Conservation (phyloP, 1,140 invertebrate species). For the Drosophila rhopaloa region DNA sequence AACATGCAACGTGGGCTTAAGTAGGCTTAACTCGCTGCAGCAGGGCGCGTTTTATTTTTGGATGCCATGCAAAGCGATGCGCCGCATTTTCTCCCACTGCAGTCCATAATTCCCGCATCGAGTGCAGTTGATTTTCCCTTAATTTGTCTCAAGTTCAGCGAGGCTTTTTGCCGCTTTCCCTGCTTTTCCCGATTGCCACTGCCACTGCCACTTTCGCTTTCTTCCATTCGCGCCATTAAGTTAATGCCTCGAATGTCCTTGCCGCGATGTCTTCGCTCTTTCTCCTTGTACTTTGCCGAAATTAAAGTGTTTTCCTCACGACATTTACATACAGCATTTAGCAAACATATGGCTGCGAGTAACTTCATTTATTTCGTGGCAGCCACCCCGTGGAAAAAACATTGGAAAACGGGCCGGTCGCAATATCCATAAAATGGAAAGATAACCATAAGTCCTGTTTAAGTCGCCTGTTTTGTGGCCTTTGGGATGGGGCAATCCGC, state of each 20-base stretch:
- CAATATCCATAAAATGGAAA: constrained; percentile 84
- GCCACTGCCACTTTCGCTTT: constrained; percentile 53
- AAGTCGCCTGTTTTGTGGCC: constrained; percentile 68
- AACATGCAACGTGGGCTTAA: constrained; percentile 77
- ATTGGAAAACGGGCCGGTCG: constrained; percentile 58
- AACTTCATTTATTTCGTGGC: constrained; percentile 74
- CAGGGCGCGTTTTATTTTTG: constrained; percentile 50
- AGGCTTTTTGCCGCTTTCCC: constrained; percentile 13
- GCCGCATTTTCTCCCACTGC: constrained; percentile 6
- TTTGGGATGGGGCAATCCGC: background rate
- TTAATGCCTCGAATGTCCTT: constrained; percentile 55
- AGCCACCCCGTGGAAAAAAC: constrained; percentile 29
- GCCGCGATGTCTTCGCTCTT: constrained; percentile 13
- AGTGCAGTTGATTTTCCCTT: constrained; percentile 49
- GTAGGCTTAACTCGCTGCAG: constrained; percentile 71
- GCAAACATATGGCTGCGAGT: constrained; percentile 72
- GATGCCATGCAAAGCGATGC: background rate
- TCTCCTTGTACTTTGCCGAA: constrained; percentile 22
- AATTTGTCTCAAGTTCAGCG: constrained; percentile 64
- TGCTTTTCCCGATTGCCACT: background rate
- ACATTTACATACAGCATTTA: constrained; percentile 78
- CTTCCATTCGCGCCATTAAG: constrained; percentile 50
- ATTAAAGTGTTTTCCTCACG: constrained; percentile 70
- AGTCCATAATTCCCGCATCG: constrained; percentile 57
- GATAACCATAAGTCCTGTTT: constrained; percentile 84